Conservation (phyloP, 2,797 vertebrate genomes). For the Aselliscus stoliczkanus region DNA sequence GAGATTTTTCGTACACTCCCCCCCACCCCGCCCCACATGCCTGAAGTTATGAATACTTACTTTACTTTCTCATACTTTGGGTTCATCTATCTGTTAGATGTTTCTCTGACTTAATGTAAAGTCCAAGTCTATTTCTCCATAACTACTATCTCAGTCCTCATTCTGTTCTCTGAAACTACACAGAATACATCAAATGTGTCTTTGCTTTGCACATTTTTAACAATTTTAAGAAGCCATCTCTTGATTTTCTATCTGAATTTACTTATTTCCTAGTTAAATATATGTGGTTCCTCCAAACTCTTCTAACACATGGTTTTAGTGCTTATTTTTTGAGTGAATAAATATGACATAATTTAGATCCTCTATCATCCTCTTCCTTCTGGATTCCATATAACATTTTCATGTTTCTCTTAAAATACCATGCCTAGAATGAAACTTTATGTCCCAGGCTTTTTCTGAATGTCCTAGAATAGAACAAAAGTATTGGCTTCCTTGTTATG, state of each 20-base stretch:
- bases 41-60: background rate
- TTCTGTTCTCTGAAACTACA: background rate
- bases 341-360: background rate
- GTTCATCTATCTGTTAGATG: background rate
- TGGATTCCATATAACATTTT: background rate
- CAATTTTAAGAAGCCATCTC: background rate
- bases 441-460: background rate
- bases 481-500: background rate
- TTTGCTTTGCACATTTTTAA: background rate
- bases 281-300: background rate
- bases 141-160: background rate
- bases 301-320: background rate
- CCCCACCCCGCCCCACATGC: accelerated
- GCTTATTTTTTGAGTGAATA: background rate
- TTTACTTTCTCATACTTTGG: background rate
- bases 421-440: background rate
- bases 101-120: background rate
- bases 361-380: background rate
- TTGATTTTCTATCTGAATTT: background rate
- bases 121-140: background rate
- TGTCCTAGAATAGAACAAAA: background rate
- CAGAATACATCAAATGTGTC: background rate
- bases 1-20: background rate
- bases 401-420: background rate
- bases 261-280: background rate